phyloP scores from a whole-genome alignment of 2,113 vertebrate species.

The Haplochromis vanheusdeni region DNA sequence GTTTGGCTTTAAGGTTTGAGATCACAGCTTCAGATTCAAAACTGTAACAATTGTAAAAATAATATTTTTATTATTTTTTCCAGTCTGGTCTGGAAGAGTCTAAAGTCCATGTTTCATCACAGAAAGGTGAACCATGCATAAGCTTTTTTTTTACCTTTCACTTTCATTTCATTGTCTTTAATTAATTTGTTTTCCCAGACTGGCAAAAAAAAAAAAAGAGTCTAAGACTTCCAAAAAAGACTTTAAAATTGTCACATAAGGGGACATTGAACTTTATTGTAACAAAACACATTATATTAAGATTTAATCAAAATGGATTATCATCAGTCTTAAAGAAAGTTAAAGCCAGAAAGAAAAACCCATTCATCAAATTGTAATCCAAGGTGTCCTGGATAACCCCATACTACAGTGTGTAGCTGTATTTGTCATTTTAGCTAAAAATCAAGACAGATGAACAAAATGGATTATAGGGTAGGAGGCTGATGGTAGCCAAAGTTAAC shows the following conservation, averaged over 20 bases:
- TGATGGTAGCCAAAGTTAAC: constrained; percentile 61
- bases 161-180: background rate
- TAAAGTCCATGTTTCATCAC: background rate
- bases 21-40: background rate
- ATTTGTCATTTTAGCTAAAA: constrained; percentile 41
- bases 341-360: background rate
- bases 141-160: background rate
- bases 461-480: constrained; percentile 17
- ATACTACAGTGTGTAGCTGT: background rate
- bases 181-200: background rate
- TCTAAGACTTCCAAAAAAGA: background rate
- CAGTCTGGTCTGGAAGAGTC: background rate
- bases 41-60: background rate
- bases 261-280: background rate
- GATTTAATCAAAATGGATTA: background rate
- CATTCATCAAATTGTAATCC: background rate
- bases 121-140: background rate
- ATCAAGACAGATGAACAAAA: constrained; percentile 33
- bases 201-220: background rate
- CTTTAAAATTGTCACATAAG: background rate
- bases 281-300: background rate
- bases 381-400: background rate
- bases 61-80: background rate
- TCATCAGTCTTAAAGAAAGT: background rate
- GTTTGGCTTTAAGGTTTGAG: background rate